Evolutionary conservation across 2,888 invertebrate species (phyloP).

Genomic region (Ophion ventricosus): DNA sequence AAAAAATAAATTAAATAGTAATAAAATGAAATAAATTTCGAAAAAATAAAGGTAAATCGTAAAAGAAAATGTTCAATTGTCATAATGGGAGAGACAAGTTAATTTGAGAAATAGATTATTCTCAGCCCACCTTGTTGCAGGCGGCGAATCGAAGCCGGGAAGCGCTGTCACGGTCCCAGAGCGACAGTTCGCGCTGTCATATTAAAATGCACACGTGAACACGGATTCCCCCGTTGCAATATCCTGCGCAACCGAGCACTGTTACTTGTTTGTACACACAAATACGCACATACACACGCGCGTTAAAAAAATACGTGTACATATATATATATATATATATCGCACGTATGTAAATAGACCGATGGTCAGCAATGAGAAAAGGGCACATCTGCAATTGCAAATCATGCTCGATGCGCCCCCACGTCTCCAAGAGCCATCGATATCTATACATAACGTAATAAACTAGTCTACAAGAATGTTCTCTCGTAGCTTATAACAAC

Average conservation of each 20-base stretch:
- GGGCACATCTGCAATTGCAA: not conserved
- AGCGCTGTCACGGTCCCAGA: conserved; percentile 60
- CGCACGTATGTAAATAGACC: conserved; percentile 11
- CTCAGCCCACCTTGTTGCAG: conserved; percentile 55
- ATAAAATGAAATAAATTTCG: too few species aligned
- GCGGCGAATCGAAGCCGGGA: conserved; percentile 59
- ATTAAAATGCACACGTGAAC: conserved; percentile 53
- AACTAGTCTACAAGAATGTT: not conserved
- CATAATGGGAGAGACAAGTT: not conserved
- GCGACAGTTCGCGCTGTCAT: conserved; percentile 56
- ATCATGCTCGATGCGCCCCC: not conserved
- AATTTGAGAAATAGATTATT: not conserved
- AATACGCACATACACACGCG: not conserved
- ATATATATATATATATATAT: not conserved
- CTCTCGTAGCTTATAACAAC: conserved; percentile 11
- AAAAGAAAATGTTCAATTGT: too few species aligned
- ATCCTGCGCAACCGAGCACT: conserved; percentile 34
- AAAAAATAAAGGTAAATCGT: too few species aligned
- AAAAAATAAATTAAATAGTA: too few species aligned
- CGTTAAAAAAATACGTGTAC: not conserved
- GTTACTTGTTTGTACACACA: conserved; percentile 12
- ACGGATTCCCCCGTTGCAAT: conserved; percentile 21
- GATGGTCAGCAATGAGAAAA: conserved; percentile 1
- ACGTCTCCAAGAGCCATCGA: not conserved
- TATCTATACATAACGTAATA: conserved; percentile 2